Percentiles rank a stretch among this genome's conserved stretches.
Conservation (phyloP, 2,797 vertebrate genomes). For the Phrynocephalus guinanensis region DNA sequence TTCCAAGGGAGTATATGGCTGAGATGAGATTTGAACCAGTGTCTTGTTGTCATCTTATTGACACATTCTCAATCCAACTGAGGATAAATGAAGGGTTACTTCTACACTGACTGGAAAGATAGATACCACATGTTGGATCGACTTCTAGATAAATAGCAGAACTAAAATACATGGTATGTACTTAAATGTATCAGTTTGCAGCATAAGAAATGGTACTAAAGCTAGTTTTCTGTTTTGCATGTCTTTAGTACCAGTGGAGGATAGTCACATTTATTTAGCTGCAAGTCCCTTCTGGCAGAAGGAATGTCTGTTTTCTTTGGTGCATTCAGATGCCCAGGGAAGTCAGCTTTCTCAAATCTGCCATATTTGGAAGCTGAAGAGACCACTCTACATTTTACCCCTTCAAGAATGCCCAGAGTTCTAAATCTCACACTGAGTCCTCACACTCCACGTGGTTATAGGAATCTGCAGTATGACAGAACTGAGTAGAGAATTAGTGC, state of each 20-base stretch:
- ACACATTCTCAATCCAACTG: background rate
- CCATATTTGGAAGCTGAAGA: background rate
- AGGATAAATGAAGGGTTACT: background rate
- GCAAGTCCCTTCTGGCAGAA: background rate
- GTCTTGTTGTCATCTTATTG: background rate
- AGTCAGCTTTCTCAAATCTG: constrained; percentile 4
- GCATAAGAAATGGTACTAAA: background rate
- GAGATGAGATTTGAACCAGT: background rate
- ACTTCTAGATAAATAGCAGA: background rate
- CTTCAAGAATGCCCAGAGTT: background rate
- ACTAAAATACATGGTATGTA: background rate
- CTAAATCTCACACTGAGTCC: background rate
- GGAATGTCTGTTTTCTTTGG: background rate
- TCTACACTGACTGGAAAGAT: background rate
- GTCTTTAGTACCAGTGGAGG: background rate
- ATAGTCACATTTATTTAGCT: background rate
- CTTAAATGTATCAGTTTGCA: background rate
- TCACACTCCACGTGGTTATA: background rate
- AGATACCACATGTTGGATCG: background rate
- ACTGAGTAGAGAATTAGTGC: background rate
- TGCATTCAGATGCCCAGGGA: background rate
- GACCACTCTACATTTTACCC: background rate
- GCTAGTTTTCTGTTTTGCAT: background rate
- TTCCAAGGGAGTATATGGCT: background rate
- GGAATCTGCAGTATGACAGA: background rate